Evolutionary conservation across 1,140 invertebrate species (phyloP), one percentile per base, ranked within the genome.

Genomic region (Scaptomyza hsui): DNA sequence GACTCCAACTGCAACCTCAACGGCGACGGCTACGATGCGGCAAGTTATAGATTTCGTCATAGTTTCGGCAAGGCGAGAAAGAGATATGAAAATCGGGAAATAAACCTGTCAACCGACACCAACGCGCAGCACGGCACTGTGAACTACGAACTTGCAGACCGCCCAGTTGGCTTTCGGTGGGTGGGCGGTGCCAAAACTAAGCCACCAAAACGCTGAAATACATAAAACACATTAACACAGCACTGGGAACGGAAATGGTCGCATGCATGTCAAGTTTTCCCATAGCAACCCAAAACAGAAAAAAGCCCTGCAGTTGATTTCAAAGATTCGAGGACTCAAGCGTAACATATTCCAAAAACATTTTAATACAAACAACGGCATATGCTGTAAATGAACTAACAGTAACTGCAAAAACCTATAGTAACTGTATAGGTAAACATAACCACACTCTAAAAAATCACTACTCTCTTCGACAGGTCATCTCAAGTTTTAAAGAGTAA

Each of bases 21-120:
- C 32, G 18, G 21, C 35, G 49, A 29, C 26, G 48, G 15, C 32
- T 49, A 75, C 78, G 83, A 89, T 88, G 83, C 82, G 83, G 83
- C 83, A 75, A 88, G 78, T 88, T 88, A 88, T 89, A 89, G 75
- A 88, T 88, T 88, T 88, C 82, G 82, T 89, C 82, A 88, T 89
- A 88, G 78, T 82, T 48, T 51, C 55, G 59, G 24, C 16, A 15
- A 35, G 47, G 59, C 60, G 41, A 56, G 60, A 51, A 47, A 72
- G 41, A 65, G 60, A 56, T 61, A 72, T 85, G 72, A 49, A 83
- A 72, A 88, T 78, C 86, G 82, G 67, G 12, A 89, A 82, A 88
- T 88, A 89, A 89, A 89, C 86, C 86, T 89, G 86, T 89, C 86
- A 89, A 89, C 86, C 35, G 74, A 75, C 80, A 86, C 78, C 81